Conservation (phyloP, 2,113 vertebrate species). For the Pica pica region DNA sequence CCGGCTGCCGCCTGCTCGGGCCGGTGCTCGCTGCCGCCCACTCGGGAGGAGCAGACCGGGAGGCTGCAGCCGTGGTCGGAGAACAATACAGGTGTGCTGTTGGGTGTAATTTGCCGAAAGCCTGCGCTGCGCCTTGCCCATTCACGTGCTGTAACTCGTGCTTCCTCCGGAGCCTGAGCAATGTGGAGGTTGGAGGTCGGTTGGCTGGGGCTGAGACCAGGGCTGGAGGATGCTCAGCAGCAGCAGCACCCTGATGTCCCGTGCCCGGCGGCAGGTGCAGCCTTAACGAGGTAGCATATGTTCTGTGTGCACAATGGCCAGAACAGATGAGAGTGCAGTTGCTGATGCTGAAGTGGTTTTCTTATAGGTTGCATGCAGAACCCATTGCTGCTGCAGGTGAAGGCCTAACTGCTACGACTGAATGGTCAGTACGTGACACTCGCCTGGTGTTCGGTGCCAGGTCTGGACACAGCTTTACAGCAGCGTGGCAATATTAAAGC, state of each 20-base stretch:
- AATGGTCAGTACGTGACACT: not conserved
- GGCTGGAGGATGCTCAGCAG: not conserved
- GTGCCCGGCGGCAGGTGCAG: not conserved
- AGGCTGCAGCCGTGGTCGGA: not conserved
- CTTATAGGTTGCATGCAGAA: not conserved
- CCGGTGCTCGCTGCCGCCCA: not conserved
- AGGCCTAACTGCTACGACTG: not conserved
- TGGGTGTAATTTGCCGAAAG: not conserved
- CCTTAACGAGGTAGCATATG: fast-evolving
- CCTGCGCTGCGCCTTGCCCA: not conserved
- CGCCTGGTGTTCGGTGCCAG: not conserved
- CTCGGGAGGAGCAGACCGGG: fast-evolving
- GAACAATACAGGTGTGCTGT: not conserved
- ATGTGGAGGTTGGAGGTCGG: too few relatives aligned
- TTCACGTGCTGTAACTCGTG: not conserved
- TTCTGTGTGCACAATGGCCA: not conserved
- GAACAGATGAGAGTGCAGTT: not conserved
- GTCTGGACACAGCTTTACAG: not conserved
- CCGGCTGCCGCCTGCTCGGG: not conserved
- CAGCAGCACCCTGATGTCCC: not conserved
- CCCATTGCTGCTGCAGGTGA: not conserved
- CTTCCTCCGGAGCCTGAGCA: not conserved
- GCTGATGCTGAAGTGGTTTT: not conserved
- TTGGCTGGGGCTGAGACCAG: too few relatives aligned
- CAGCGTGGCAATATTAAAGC: not conserved